These are phyloP conservation scores for Planococcus citri DNA, from an alignment of 1,140 invertebrate genomes.

Conservation along the genomic window DNA sequence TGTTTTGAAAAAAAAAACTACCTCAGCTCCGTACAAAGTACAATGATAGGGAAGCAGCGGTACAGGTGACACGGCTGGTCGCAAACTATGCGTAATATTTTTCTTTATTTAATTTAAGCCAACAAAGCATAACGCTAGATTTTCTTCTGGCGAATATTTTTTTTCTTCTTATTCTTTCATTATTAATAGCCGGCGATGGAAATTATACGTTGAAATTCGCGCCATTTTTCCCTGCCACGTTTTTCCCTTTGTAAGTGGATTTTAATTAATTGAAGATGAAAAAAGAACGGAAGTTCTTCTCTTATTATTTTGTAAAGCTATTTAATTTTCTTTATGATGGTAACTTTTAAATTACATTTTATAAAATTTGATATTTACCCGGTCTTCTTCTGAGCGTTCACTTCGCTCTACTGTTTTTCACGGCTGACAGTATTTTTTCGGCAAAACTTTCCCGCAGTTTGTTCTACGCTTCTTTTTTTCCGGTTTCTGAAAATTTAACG, in stretches of 20 bases:
- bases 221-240: neutral
- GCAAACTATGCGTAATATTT: neutral
- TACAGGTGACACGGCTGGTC: neutral
- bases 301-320: neutral
- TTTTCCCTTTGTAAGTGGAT: neutral
- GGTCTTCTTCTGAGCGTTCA: neutral
- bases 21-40: no score
- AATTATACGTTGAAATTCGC: conserved; percentile 3
- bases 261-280: neutral
- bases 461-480: no score
- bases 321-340: conserved; percentile 8
- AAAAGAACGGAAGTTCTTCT: neutral
- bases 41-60: neutral
- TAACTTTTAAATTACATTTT: neutral
- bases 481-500: no score
- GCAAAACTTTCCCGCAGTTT: no score
- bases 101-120: neutral
- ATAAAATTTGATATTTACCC: neutral
- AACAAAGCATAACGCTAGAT: no score
- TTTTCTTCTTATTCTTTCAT: neutral
- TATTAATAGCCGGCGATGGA: neutral
- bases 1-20: no score
- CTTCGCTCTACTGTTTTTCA: neutral
- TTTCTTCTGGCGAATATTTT: neutral
- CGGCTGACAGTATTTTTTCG: no score